Evolutionary conservation across 2,888 invertebrate genomes (phyloP).

Genomic region (Steinernema carpocapsae): DNA sequence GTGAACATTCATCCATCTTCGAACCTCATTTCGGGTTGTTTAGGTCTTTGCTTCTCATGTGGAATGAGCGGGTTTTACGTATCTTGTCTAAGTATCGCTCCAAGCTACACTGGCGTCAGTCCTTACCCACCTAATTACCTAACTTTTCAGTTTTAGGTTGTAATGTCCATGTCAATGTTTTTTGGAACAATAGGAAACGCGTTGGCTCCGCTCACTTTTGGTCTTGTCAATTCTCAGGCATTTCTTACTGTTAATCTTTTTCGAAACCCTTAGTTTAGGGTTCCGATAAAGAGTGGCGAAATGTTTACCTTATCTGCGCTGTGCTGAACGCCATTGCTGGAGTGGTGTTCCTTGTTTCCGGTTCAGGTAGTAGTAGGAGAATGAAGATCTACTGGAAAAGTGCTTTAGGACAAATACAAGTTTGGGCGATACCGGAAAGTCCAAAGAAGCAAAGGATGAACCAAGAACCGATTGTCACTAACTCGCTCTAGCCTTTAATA

Average conservation of each 20-base stretch:
- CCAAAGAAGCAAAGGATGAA: too few species aligned
- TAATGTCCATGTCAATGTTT: slow-evolving; percentile 55
- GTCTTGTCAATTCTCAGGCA: slow-evolving; percentile 33
- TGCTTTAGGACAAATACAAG: too few species aligned
- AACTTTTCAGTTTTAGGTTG: slow-evolving; percentile 28
- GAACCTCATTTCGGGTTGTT: background rate
- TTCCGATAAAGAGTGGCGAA: slow-evolving; percentile 41
- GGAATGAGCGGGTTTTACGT: slow-evolving; percentile 55
- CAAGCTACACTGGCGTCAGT: slow-evolving; percentile 53
- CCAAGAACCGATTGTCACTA: too few species aligned
- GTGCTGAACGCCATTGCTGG: slow-evolving; percentile 43
- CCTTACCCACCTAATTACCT: too few species aligned
- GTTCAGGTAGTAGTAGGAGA: too few species aligned
- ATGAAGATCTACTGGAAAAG: too few species aligned
- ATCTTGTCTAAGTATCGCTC: slow-evolving; percentile 54
- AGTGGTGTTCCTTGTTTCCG: too few species aligned
- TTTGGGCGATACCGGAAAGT: too few species aligned
- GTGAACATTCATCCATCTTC: slow-evolving; percentile 7
- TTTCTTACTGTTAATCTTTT: background rate
- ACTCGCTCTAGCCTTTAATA: too few species aligned
- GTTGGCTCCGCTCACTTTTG: slow-evolving; percentile 25
- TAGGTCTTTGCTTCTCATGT: slow-evolving; percentile 43
- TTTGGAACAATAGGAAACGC: slow-evolving; percentile 52
- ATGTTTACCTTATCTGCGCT: slow-evolving; percentile 40
- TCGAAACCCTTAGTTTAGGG: slow-evolving; percentile 38